Conservation (phyloP, 2,797 vertebrate genomes). For the Sciaenops ocellatus region DNA sequence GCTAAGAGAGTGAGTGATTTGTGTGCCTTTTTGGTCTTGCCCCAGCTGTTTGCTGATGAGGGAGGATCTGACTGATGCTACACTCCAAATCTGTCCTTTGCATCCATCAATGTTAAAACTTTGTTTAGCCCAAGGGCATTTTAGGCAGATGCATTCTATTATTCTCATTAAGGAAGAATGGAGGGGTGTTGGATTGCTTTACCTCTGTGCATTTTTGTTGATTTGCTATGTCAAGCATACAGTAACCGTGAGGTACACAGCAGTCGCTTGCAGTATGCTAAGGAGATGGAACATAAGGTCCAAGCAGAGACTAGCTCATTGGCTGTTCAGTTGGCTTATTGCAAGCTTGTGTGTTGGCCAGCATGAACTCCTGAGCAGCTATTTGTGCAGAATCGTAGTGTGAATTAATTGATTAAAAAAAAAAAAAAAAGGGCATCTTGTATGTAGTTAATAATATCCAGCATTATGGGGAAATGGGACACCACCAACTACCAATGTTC, state of each 20-base stretch:
- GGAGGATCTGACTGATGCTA: slow-evolving; percentile 60
- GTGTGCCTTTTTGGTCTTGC: slow-evolving; percentile 69
- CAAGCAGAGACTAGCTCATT: slow-evolving; percentile 18
- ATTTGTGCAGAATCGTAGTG: neutral
- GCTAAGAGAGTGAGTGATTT: slow-evolving; percentile 70
- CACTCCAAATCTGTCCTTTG: slow-evolving; percentile 58
- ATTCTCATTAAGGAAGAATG: slow-evolving; percentile 9
- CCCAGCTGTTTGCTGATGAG: slow-evolving; percentile 78
- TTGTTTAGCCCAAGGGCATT: slow-evolving; percentile 62
- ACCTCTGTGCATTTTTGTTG: slow-evolving; percentile 11
- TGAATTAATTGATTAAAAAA: neutral
- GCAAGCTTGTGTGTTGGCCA: neutral
- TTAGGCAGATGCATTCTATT: slow-evolving; percentile 27
- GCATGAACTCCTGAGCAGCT: neutral
- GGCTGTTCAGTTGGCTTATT: slow-evolving; percentile 17
- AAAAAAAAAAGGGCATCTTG: neutral
- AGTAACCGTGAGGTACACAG: slow-evolving; percentile 19
- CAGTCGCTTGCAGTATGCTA: slow-evolving; percentile 29
- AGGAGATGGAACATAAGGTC: slow-evolving; percentile 22
- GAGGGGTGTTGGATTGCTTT: slow-evolving; percentile 4
- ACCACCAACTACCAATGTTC: neutral
- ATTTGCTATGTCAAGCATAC: slow-evolving; percentile 23
- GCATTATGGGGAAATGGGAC: neutral
- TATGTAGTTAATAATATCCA: neutral
- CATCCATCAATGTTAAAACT: slow-evolving; percentile 49